Percentiles rank a stretch among this genome's conserved stretches.
These are phyloP conservation scores for Macrostomum lignano DNA, from an alignment of 1,140 invertebrate species.

Conservation along the genomic window DNA sequence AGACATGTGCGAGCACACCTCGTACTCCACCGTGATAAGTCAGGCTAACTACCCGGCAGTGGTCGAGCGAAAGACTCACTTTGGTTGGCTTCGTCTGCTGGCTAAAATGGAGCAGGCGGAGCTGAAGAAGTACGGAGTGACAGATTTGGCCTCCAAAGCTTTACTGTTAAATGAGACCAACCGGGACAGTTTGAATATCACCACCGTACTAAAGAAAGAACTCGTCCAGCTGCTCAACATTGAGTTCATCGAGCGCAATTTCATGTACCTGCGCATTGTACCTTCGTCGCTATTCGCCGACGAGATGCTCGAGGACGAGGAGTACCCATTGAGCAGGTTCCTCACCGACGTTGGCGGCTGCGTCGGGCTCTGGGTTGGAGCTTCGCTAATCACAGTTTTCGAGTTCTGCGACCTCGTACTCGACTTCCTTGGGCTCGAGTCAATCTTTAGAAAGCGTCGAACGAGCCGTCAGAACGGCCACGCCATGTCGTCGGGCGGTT, in stretches of 20 bases:
- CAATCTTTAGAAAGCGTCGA: no score
- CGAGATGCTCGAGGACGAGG: slow-evolving; percentile 1
- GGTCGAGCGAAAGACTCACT: not conserved
- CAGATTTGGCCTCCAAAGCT: not conserved
- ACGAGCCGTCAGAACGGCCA: no score
- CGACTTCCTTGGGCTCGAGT: slow-evolving; percentile 1
- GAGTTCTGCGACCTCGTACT: slow-evolving; percentile 4
- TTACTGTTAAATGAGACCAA: not conserved
- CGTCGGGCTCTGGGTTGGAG: slow-evolving; percentile 5
- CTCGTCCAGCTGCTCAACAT: not conserved
- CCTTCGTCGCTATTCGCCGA: slow-evolving; percentile 3
- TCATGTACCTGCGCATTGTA: slow-evolving; percentile 4
- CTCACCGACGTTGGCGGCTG: slow-evolving; percentile 5
- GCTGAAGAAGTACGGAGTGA: not conserved
- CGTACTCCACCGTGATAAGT: not conserved
- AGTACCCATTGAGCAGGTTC: slow-evolving; percentile 6
- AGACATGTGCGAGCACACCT: not conserved
- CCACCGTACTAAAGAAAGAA: not conserved
- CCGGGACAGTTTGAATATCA: not conserved
- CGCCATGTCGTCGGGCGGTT: no score
- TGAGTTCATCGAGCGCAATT: slow-evolving; percentile 5
- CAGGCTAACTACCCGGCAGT: slow-evolving; percentile 2
- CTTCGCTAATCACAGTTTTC: slow-evolving; percentile 3
- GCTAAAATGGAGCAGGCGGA: not conserved
- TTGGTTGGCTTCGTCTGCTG: not conserved